Evolutionary conservation across 2,113 vertebrate species (phyloP).

Genomic region (Delphinapterus leucas): DNA sequence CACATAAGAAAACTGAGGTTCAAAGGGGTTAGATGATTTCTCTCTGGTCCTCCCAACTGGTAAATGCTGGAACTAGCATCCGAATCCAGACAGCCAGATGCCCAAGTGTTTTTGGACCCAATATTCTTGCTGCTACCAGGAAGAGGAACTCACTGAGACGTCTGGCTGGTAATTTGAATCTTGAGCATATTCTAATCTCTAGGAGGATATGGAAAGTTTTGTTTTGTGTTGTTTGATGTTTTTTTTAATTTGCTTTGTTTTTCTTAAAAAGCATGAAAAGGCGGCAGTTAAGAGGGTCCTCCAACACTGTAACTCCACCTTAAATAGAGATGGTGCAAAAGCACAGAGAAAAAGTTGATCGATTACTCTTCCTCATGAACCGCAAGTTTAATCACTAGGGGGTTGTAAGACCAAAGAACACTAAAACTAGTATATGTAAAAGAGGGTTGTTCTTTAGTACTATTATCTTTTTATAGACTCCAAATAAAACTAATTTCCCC

Average conservation of each 20-base stretch:
- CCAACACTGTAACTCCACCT: not conserved
- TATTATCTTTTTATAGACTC: not conserved
- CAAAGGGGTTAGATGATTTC: not conserved
- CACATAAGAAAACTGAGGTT: not conserved
- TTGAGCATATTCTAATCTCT: not conserved
- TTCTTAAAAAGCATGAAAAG: not conserved
- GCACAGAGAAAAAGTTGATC: not conserved
- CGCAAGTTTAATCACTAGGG: not conserved
- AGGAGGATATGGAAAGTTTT: not conserved
- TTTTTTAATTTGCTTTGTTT: not conserved
- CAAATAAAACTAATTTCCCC: not conserved
- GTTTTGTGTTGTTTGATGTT: not conserved
- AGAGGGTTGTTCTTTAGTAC: not conserved
- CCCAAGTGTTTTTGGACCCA: not conserved
- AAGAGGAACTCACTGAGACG: not conserved
- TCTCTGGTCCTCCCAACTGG: not conserved
- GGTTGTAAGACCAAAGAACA: not conserved
- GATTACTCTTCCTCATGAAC: not conserved
- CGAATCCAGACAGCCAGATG: not conserved
- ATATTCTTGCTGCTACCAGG: not conserved
- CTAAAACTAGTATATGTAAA: constrained; percentile 33
- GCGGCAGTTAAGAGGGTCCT: not conserved
- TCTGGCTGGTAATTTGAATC: not conserved
- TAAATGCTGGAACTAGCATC: not conserved
- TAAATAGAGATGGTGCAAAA: not conserved